Base-by-base conservation (phyloP, 2,113 vertebrate species). In the Tetrax tetrax region DNA sequence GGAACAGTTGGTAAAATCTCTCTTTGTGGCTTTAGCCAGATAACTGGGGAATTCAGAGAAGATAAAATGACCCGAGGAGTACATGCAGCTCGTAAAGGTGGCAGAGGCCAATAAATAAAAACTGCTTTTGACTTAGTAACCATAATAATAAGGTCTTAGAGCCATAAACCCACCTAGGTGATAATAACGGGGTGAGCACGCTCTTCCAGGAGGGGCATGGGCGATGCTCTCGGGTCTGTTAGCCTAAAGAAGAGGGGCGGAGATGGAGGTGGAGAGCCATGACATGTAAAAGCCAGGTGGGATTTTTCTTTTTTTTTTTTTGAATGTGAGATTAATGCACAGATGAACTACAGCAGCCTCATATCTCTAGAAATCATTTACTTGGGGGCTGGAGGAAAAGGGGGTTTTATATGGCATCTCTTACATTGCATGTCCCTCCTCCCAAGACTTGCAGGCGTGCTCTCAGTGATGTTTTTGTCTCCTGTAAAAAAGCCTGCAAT, bases 141-240 rank as follows among this genome's bases (percentile, higher is more conserved):
- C 69, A 16, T 23, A 53, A 29, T 14, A 70, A 74, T 31, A 50
- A 69, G 3, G 28, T 63, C 71, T 90, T 23, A 13, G n/a, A 47
- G 51, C 23, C 5, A 1, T 51, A 75, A 81, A 33, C 27, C 31
- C 25, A 24, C 7, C 28, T 57, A 29, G 61, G 21, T 57, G 29
- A 35, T 35, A 50, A 29, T 16, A 37, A 37, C 7, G 51, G 45
- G 54, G 38, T 31, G 27, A 65, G 35, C 27, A 10, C 0, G 0
- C 63, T 57, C 29, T 23, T 48, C 23, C 38, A 57, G 48, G n/a
- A 51, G 53, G 60, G 19, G 6, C 3, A 4, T 72, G 72, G 61
- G 31, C 23, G 65, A 35, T 54, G 35, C 38, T 54, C 38, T 54
- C 1, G 8, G 38, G 69, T 28, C 50, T 59, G 53, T 41, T 31